A percentile compares a stretch with the other conserved stretches of the same genome.
These are phyloP conservation scores for Chelon auratus DNA, from an alignment of 2,797 vertebrate genomes.

Conservation along the genomic window DNA sequence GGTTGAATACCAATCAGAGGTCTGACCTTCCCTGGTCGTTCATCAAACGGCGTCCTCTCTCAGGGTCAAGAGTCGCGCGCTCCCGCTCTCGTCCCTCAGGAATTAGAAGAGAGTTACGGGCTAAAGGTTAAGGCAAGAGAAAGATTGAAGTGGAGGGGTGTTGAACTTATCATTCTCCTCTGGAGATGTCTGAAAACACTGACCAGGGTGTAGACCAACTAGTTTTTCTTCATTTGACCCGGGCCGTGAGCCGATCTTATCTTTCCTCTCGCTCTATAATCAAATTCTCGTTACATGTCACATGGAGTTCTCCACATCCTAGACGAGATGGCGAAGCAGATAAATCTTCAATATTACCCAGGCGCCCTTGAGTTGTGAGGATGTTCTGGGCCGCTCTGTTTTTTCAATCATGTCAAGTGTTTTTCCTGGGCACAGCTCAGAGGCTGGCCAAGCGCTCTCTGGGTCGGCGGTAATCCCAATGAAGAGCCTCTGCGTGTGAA, in stretches of 20 bases:
- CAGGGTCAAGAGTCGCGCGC: constrained; percentile 72
- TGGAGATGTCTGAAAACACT: constrained; percentile 13
- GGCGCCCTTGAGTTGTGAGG: constrained; percentile 35
- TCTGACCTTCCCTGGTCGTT: constrained; percentile 73
- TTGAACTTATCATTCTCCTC: constrained; percentile 29
- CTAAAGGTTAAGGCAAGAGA: constrained; percentile 53
- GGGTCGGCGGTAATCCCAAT: constrained; percentile 68
- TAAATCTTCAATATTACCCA: constrained; percentile 27
- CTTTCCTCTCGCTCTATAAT: constrained; percentile 37
- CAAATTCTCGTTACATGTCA: constrained; percentile 44
- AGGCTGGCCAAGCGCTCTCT: constrained; percentile 48
- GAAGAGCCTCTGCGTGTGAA: constrained; percentile 74
- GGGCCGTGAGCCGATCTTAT: constrained; percentile 40
- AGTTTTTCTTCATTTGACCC: constrained; percentile 18
- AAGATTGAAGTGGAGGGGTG: constrained; percentile 33
- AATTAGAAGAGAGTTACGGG: constrained; percentile 57
- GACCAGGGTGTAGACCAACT: constrained; percentile 24
- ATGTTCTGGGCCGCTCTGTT: constrained; percentile 72
- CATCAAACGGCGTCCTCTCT: constrained; percentile 75
- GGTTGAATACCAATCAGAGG: constrained; percentile 79
- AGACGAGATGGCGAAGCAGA: constrained; percentile 57
- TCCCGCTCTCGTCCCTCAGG: constrained; percentile 51
- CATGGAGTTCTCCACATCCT: constrained; percentile 24
- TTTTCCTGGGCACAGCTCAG: constrained; percentile 76
- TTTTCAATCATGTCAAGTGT: constrained; percentile 82